A percentile compares a stretch with the other conserved stretches of the same genome.
These are phyloP conservation scores for Fistularia tabacaria DNA, from an alignment of 2,797 vertebrate species.

Conservation along the genomic window DNA sequence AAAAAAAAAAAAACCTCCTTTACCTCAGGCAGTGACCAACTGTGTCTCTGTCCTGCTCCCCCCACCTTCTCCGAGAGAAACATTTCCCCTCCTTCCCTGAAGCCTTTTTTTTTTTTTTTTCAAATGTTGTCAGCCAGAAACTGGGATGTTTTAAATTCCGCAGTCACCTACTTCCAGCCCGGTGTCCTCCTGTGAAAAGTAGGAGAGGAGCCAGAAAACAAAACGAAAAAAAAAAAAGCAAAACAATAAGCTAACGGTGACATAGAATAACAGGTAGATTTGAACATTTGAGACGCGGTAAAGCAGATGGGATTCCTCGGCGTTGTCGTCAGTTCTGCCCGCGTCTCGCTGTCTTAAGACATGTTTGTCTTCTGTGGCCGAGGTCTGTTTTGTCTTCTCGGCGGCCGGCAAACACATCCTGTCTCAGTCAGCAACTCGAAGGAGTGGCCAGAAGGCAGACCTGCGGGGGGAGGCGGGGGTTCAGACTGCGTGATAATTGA, in stretches of 20 bases:
- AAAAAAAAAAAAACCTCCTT: not conserved
- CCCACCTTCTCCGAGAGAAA: slow-evolving; percentile 50
- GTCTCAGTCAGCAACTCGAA: slow-evolving; percentile 65
- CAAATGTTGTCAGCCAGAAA: slow-evolving; percentile 60
- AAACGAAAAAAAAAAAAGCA: slow-evolving; percentile 19
- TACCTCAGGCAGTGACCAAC: slow-evolving; percentile 46
- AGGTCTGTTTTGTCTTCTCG: slow-evolving; percentile 60
- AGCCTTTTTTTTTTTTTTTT: slow-evolving; percentile 35
- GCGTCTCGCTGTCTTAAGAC: slow-evolving; percentile 10
- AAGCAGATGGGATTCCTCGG: no score
- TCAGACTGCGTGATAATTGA: slow-evolving; percentile 42
- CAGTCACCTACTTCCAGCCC: slow-evolving; percentile 58
- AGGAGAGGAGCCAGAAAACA: slow-evolving; percentile 18
- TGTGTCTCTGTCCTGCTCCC: slow-evolving; percentile 28
- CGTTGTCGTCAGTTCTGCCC: no score
- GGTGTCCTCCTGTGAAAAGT: slow-evolving; percentile 41
- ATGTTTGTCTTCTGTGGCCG: slow-evolving; percentile 54
- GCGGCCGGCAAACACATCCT: slow-evolving; percentile 51
- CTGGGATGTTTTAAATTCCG: slow-evolving; percentile 70
- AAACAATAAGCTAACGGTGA: not conserved
- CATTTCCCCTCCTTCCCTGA: slow-evolving; percentile 43
- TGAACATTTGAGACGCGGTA: no score
- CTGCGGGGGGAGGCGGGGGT: slow-evolving; percentile 51
- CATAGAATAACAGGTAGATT: no score
- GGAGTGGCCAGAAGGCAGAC: slow-evolving; percentile 68